Evolutionary conservation across 2,888 invertebrate species (phyloP).

Genomic region (Empis stercorea): DNA sequence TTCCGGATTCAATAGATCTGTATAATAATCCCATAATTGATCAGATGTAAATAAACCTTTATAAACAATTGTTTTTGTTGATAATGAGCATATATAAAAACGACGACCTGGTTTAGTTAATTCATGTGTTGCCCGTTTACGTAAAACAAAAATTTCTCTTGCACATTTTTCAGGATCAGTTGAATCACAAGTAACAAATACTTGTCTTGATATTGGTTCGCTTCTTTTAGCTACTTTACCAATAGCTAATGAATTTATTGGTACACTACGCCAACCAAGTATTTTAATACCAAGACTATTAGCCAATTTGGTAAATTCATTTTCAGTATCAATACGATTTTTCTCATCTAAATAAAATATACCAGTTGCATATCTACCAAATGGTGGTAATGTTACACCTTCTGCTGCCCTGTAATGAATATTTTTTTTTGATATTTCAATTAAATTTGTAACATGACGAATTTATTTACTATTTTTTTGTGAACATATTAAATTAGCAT

Average conservation of each 20-base stretch:
- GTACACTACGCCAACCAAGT: slow-evolving; percentile 89
- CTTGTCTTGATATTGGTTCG: slow-evolving; percentile 95
- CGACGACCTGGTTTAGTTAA: slow-evolving; percentile 74
- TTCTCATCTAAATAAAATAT: slow-evolving; percentile 85
- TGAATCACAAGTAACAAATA: slow-evolving; percentile 58
- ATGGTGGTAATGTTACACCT: slow-evolving; percentile 70
- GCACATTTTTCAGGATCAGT: slow-evolving; percentile 32
- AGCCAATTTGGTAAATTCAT: slow-evolving; percentile 68
- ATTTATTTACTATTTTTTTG: too few relatives aligned
- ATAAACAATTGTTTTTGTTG: slow-evolving; percentile 82
- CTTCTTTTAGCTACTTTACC: slow-evolving; percentile 86
- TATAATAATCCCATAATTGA: slow-evolving; percentile 70
- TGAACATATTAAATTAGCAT: too few relatives aligned
- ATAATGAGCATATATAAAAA: slow-evolving; percentile 94
- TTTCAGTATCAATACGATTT: slow-evolving; percentile 66
- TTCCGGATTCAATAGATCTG: slow-evolving; percentile 54
- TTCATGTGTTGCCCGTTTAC: slow-evolving; percentile 85
- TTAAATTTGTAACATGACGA: too few relatives aligned
- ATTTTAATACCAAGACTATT: slow-evolving; percentile 68
- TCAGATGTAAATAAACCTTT: slow-evolving; percentile 95
- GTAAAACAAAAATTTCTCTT: slow-evolving; percentile 74
- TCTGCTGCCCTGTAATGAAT: slow-evolving; percentile 53
- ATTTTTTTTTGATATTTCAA: not conserved
- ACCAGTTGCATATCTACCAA: slow-evolving; percentile 91
- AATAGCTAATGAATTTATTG: slow-evolving; percentile 72